These are phyloP conservation scores for Echinarachnius parma DNA, from an alignment of 53 echinoderm and acorn worm genomes.

Conservation along the genomic window DNA sequence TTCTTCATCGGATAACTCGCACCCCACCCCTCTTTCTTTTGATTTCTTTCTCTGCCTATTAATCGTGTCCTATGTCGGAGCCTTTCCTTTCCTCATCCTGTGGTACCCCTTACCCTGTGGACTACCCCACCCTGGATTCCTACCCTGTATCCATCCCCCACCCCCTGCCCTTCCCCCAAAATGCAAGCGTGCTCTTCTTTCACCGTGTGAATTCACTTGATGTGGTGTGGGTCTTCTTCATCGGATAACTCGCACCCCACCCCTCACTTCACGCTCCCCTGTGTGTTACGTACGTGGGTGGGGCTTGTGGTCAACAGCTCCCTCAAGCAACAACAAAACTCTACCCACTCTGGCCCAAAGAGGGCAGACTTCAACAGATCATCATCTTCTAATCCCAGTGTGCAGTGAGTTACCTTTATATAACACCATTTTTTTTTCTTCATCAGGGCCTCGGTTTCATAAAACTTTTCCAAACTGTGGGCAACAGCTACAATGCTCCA, in stretches of 20 bases:
- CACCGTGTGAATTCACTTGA: no score
- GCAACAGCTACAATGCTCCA: no score
- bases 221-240: no score
- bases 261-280: no score
- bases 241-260: no score
- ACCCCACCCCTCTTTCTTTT: neutral
- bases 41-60: neutral
- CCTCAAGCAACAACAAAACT: constrained; percentile 21
- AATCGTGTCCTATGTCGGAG: neutral
- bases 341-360: constrained; percentile 10
- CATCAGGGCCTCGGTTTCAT: no score
- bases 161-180: neutral
- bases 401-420: constrained; percentile 28
- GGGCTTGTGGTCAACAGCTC: no score
- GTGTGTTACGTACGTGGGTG: no score
- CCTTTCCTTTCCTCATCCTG: neutral
- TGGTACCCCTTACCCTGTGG: neutral
- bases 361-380: constrained; percentile 5
- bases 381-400: constrained; percentile 2
- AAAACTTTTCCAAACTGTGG: no score
- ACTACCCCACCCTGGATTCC: neutral
- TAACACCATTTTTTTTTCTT: no score
- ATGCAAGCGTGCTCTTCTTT: neutral
- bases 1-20: no score
- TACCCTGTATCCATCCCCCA: neutral